Evolutionary conservation across 2,797 vertebrate genomes (phyloP), one percentile per base, ranked within the genome.

Genomic region (Malacoraja senta): DNA sequence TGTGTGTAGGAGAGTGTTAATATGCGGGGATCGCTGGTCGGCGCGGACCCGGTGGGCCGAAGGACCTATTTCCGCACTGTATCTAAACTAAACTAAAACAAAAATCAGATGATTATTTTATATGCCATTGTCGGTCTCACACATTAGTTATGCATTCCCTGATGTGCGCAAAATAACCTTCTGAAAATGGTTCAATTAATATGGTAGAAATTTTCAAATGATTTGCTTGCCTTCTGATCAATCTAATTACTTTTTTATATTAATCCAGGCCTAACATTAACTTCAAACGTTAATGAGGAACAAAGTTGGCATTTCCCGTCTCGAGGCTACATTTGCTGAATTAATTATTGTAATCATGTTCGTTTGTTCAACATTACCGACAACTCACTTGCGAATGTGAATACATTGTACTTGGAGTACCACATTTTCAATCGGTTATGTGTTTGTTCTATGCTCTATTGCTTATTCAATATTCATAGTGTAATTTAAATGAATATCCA

Each of bases 181-280:
- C 90, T n/a, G 71, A 53, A 76, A 92, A 76, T 92, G 90, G 38
- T 76, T 92, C 71, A 58, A 53, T 92, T 10, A 68, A 91, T 91
- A 32, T 38, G 24, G 24, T 58, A 53, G 26, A 92, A 76, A 38
- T 53, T n/a, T 74, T 91, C 68, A 91, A 76, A 92, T 76, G 10
- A 29, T 8, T n/a, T 76, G n/a, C 44, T 13, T 92, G 71, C 71
- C 38, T 92, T 68, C 68, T 53, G 90, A 58, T 76, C 71, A 76
- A 29, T 84, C 44, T 84, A 61, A 84, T 84, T 24, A 84, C 10
- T 53, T 84, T 53, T 84, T 92, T 92, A 71, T 92, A 15, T 72
- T 29, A 44, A 29, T 58, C 38, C 15, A n/a, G 71, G 19, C 90
- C 44, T 26, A 92, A 76, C 38, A 72, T 29, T 74, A 91, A 29